Evolutionary conservation across 2,888 invertebrate species (phyloP).

Genomic region (Gymnoscelis rufifasciata): DNA sequence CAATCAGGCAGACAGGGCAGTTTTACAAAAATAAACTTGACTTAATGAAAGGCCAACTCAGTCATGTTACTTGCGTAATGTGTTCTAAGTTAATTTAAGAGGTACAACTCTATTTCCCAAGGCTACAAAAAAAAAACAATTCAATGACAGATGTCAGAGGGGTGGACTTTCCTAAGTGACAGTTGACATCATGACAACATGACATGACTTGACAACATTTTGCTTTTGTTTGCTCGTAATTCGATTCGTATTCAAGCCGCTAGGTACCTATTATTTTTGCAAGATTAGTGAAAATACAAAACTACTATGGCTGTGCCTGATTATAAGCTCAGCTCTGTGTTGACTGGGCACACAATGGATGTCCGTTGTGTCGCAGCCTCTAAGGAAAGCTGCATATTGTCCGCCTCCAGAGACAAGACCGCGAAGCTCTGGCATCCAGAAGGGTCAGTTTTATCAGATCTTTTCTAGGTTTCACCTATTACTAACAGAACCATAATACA

Average conservation of each 20-base stretch:
- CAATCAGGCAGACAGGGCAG: no score
- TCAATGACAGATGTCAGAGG: not conserved
- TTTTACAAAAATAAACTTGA: no score
- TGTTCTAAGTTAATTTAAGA: no score
- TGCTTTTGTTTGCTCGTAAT: constrained; percentile 16
- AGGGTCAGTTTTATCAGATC: constrained; percentile 74
- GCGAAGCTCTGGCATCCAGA: constrained; percentile 91
- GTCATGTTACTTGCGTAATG: no score
- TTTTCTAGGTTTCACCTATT: no score
- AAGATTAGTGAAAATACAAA: constrained; percentile 30
- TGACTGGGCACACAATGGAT: constrained; percentile 90
- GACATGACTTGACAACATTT: constrained; percentile 63
- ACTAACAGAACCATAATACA: no score
- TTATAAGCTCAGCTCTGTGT: constrained; percentile 88
- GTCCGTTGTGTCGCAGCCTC: constrained; percentile 86
- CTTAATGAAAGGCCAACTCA: no score
- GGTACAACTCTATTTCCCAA: constrained; percentile 6
- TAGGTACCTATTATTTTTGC: constrained; percentile 36
- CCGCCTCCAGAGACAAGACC: constrained; percentile 93
- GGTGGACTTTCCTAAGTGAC: no score
- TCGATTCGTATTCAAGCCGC: constrained; percentile 27
- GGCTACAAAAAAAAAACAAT: constrained; percentile 6
- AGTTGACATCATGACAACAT: constrained; percentile 14
- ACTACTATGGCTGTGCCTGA: constrained; percentile 68
- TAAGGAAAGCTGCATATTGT: constrained; percentile 86